Conservation (phyloP, 2,888 invertebrate genomes). For the Eristalis pertinax region DNA sequence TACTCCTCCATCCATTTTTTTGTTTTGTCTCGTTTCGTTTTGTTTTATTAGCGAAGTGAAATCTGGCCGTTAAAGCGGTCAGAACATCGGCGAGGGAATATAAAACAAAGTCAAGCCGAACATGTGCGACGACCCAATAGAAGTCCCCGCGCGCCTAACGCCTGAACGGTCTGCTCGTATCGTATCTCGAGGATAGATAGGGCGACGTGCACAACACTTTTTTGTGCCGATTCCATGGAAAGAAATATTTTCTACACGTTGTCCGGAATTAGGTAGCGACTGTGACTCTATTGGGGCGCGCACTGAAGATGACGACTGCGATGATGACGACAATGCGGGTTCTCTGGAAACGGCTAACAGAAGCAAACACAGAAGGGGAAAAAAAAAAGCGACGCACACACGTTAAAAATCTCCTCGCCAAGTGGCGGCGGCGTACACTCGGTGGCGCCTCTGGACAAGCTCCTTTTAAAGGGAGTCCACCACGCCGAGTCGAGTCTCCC, state of each 20-base stretch:
- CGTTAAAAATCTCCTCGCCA: conserved; percentile 26
- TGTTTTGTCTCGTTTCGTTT: neutral
- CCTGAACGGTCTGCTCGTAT: conserved; percentile 15
- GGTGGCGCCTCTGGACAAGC: conserved; percentile 68
- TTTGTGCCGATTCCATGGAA: conserved; percentile 6
- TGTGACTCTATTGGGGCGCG: conserved; percentile 32
- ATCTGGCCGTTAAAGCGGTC: conserved; percentile 2
- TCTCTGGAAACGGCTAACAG: conserved; percentile 56
- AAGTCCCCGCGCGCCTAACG: conserved; percentile 21
- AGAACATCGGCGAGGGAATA: conserved; percentile 10
- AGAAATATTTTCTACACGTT: conserved; percentile 50
- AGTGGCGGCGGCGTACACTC: conserved; percentile 33
- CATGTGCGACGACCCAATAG: conserved; percentile 65
- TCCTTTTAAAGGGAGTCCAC: conserved; percentile 62
- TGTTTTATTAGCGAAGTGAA: neutral
- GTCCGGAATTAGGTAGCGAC: conserved; percentile 61
- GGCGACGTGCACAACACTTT: conserved; percentile 33
- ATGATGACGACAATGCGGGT: conserved; percentile 65
- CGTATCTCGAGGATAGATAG: conserved; percentile 55
- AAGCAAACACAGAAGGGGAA: conserved; percentile 17
- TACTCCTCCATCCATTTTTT: conserved; percentile 11
- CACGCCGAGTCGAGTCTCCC: conserved; percentile 27
- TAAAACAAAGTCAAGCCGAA: conserved; percentile 54
- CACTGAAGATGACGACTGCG: conserved; percentile 42
- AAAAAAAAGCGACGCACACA: neutral